Conservation (phyloP, 2,113 vertebrate genomes). For the Tetrax tetrax region DNA sequence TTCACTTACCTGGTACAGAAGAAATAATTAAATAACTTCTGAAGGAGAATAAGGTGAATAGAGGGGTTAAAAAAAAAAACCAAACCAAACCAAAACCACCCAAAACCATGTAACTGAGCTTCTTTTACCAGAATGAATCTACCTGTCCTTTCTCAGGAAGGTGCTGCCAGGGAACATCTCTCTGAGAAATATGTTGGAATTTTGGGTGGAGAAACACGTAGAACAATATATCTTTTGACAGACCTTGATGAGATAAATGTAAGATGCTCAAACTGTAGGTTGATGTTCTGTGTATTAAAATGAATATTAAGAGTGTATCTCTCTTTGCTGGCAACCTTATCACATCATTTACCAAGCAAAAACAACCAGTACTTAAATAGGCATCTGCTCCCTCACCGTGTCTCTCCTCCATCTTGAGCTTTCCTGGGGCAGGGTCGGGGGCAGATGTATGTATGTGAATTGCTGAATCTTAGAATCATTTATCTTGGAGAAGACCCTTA, state of each 20-base stretch:
- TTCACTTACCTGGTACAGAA: neutral
- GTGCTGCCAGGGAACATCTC: neutral
- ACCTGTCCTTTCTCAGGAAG: neutral
- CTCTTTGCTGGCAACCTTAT: neutral
- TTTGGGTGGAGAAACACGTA: neutral
- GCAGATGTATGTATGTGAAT: neutral
- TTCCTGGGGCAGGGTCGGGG: neutral
- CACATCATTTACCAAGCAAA: neutral
- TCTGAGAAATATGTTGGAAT: neutral
- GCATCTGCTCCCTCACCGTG: neutral
- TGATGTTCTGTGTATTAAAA: neutral
- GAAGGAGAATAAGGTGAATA: neutral
- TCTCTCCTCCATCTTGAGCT: neutral
- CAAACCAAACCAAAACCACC: neutral
- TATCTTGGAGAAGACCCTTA: neutral
- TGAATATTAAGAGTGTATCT: neutral
- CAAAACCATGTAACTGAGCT: rapidly evolving
- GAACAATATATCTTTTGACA: neutral
- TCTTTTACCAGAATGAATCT: neutral
- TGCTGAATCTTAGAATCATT: neutral
- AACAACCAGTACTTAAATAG: neutral
- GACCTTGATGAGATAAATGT: neutral
- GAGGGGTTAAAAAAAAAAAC: neutral
- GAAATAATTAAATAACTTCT: neutral
- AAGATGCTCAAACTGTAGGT: neutral